A percentile compares a stretch with the other conserved stretches of the same genome.
These are phyloP conservation scores for Sphaerodactylus townsendi DNA, from an alignment of 2,113 vertebrate species.

Conservation along the genomic window DNA sequence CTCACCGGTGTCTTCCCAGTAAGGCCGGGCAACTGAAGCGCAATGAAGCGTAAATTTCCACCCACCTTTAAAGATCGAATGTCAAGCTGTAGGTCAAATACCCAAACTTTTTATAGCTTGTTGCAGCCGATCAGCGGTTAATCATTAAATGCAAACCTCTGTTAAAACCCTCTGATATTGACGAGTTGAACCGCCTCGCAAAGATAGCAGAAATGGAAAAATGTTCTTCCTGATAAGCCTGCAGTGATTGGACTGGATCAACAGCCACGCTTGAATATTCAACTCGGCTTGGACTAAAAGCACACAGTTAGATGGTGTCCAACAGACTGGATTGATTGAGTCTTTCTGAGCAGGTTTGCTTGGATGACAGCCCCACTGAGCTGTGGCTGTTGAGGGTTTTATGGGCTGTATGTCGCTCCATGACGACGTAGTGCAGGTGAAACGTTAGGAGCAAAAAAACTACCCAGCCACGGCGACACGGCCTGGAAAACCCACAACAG, in stretches of 20 bases:
- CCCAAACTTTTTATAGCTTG: background rate
- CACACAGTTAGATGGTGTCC: no score
- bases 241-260: background rate
- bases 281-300: no score
- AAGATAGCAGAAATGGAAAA: background rate
- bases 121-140: background rate
- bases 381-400: no score
- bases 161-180: background rate
- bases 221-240: background rate
- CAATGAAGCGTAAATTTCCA: background rate
- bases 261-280: background rate
- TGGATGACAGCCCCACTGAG: no score
- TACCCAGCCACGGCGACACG: no score
- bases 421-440: no score
- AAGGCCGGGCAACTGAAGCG: background rate
- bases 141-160: conserved; percentile 3
- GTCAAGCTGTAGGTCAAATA: background rate
- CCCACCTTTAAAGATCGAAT: background rate
- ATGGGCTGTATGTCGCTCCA: no score
- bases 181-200: background rate
- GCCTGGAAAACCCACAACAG: no score
- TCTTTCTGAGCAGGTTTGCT: background rate
- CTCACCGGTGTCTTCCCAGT: background rate
- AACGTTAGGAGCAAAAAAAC: no score
- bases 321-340: background rate